Evolutionary conservation across 2,797 vertebrate species (phyloP), one percentile per base, ranked within the genome.

Genomic region (Ara ararauna): DNA sequence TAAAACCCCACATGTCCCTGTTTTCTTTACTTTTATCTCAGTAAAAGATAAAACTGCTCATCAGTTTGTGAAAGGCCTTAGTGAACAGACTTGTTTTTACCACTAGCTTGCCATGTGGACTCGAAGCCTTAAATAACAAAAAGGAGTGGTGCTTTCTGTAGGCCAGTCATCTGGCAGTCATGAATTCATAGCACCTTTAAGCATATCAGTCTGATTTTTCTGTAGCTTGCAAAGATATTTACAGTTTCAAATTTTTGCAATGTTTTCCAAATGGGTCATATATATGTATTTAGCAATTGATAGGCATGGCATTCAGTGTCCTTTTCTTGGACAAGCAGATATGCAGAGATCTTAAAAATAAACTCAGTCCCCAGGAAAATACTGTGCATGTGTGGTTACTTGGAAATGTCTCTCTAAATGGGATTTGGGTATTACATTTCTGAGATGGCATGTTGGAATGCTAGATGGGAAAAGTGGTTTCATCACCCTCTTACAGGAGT

Each of bases 231-330:
- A 93, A 81, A 96, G 62, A 88, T 81, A 92, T 92, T 93, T 92
- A 78, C 47, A 87, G 91, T 90, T 93, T 84, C 72, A 91, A 66
- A 94, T 95, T 88, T 91, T 91, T 96, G 79, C 62, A 92, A 81
- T 96, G 76, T 79, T 92, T 97, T 96, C 91, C 92, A 92, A 92
- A 72, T 53, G 29, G 50, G 40, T 94, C 73, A 86, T 81, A 67
- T 70, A 71, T 22, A 89, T 29, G 13, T 61, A 83, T 80, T 87
- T 68, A 86, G 79, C 47, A 87, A 88, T 85, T 91, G 66, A 94
- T 81, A 93, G 64, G 60, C 82, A 91, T 79, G 44, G n/a, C 38
- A 94, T 93, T 96, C 75, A 56, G 26, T 62, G 2, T 72, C 47
- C 83, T 95, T 96, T 96, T 91, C 70, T 81, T 66, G 79, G 87